phyloP scores from a whole-genome alignment of 1,140 invertebrate species.

The Penaeus chinensis region DNA sequence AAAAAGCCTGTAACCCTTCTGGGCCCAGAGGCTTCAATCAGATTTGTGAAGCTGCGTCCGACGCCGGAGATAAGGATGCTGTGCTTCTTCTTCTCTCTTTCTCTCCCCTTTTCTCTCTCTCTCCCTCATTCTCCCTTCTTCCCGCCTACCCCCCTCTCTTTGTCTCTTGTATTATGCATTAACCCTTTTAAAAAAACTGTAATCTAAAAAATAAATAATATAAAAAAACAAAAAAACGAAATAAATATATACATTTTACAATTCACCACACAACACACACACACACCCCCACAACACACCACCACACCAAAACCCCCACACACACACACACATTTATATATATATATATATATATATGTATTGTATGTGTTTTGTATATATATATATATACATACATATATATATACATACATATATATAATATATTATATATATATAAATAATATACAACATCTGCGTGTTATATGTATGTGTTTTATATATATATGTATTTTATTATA shows the following conservation, averaged over 20 bases:
- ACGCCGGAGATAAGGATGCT: too few species aligned
- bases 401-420: constrained; percentile 3
- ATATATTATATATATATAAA: constrained; percentile 1
- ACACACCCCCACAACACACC: constrained; percentile 4
- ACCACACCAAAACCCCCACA: neutral
- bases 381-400: constrained; percentile 21
- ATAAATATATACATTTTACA: neutral
- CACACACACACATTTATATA: neutral
- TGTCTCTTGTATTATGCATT: neutral
- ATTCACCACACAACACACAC: neutral
- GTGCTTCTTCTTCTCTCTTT: too few species aligned
- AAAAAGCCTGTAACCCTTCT: too few species aligned
- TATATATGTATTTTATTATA: constrained; percentile 1
- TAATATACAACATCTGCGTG: neutral
- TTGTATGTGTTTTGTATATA: constrained; percentile 6
- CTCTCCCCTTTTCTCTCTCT: too few species aligned
- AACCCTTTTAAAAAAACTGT: neutral
- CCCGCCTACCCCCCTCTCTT: neutral
- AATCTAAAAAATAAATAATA: neutral
- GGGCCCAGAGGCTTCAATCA: too few species aligned
- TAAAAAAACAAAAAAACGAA: neutral
- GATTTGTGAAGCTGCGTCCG: too few species aligned
- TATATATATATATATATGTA: constrained; percentile 22
- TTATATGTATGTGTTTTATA: constrained; percentile 16
- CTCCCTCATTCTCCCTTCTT: too few species aligned